phyloP scores from a whole-genome alignment of 2,113 vertebrate genomes.

The Etia nguti region DNA sequence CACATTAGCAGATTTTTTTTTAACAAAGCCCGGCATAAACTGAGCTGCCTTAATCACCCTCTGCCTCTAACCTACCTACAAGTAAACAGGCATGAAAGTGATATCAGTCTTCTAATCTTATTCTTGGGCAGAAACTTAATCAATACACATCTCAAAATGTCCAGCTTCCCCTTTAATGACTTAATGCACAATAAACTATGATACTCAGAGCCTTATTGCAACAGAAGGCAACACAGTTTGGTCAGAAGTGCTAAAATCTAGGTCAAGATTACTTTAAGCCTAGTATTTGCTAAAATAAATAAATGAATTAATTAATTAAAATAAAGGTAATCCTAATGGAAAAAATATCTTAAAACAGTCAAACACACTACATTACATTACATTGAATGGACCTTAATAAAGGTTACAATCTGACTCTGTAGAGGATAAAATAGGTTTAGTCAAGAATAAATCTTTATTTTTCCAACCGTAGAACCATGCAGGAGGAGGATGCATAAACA shows the following conservation, averaged over 20 bases:
- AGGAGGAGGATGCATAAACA: background rate
- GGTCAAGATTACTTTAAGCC: background rate
- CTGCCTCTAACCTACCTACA: background rate
- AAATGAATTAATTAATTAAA: background rate
- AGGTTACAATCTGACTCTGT: background rate
- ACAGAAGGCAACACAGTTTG: background rate
- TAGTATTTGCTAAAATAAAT: background rate
- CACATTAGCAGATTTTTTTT: background rate
- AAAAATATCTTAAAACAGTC: background rate
- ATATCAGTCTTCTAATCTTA: background rate
- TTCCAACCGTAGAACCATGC: background rate
- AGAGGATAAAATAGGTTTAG: conserved; percentile 6
- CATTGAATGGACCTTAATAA: background rate
- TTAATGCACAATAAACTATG: background rate
- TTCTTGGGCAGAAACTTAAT: background rate
- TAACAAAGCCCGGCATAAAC: background rate
- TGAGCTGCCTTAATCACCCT: background rate
- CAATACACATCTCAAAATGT: background rate
- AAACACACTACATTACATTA: background rate
- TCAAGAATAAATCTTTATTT: background rate
- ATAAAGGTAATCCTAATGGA: background rate
- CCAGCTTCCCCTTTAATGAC: background rate
- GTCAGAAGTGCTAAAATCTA: background rate
- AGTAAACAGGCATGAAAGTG: background rate
- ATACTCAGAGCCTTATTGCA: background rate